These are phyloP conservation scores for Pyrochroa serraticornis DNA, from an alignment of 2,888 invertebrate species.

Conservation along the genomic window DNA sequence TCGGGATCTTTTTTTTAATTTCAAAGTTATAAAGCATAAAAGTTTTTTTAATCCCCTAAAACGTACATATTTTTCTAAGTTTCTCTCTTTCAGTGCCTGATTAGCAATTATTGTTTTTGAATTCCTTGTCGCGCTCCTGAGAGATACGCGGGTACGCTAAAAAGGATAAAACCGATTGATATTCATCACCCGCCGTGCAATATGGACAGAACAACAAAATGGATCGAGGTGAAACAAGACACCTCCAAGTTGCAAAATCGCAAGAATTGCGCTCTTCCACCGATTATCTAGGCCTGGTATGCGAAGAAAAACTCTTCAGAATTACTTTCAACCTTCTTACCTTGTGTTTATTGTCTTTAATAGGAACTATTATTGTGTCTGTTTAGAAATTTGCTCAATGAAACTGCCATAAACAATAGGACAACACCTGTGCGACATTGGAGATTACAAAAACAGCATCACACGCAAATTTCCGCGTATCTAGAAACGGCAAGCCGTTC, in stretches of 20 bases:
- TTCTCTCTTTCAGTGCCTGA: no score
- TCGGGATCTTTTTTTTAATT: no score
- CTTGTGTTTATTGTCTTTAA: constrained; percentile 52
- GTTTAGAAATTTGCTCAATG: constrained; percentile 51
- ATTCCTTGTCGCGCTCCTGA: no score
- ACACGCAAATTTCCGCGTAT: constrained; percentile 45
- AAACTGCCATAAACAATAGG: constrained; percentile 49
- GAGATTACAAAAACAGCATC: constrained; percentile 33
- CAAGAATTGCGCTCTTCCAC: constrained; percentile 40
- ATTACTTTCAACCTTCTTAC: constrained; percentile 44
- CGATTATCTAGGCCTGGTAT: constrained; percentile 48
- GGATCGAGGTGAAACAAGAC: constrained; percentile 47
- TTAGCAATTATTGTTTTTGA: no score
- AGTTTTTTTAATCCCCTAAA: no score
- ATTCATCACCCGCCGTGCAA: constrained; percentile 39
- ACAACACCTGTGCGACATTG: constrained; percentile 52
- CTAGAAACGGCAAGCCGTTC: constrained; percentile 4
- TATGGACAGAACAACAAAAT: constrained; percentile 39
- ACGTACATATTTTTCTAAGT: no score
- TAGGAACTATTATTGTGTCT: constrained; percentile 48
- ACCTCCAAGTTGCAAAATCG: constrained; percentile 42
- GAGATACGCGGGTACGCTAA: constrained; percentile 6
- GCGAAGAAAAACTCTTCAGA: constrained; percentile 45
- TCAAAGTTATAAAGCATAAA: no score
- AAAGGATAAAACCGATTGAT: constrained; percentile 36